Conservation (phyloP, 1,140 invertebrate species). For the Diuraphis noxia region DNA sequence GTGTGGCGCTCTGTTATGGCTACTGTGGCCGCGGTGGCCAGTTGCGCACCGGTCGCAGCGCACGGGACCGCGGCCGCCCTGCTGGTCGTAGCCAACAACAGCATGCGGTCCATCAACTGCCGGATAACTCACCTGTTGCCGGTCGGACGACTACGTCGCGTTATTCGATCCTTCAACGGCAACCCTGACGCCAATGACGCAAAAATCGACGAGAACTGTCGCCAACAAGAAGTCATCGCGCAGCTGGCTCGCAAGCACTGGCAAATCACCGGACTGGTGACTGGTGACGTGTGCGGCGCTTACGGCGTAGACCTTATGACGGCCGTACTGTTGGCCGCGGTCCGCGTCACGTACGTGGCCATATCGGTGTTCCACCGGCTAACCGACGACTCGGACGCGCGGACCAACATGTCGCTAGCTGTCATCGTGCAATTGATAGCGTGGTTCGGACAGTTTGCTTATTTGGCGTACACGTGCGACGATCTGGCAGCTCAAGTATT, state of each 20-base stretch:
- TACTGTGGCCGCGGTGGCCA: not conserved
- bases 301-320: not conserved
- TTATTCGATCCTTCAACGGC: not conserved
- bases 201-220: not conserved
- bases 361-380: not conserved
- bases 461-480: slow-evolving; percentile 29
- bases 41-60: not conserved
- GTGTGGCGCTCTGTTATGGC: not conserved
- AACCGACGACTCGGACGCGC: not conserved
- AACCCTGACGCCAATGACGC: not conserved
- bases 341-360: slow-evolving; percentile 10
- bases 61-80: not conserved
- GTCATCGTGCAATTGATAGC: not conserved
- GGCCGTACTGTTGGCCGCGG: slow-evolving; percentile 10
- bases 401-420: not conserved
- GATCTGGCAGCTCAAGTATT: not conserved
- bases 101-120: slow-evolving; percentile 24
- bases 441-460: slow-evolving; percentile 40
- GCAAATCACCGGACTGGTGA: not conserved
- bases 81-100: not conserved
- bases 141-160: not conserved
- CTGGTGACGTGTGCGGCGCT: not conserved
- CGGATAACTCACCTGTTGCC: not conserved
- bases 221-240: not conserved
- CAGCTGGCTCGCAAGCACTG: slow-evolving; percentile 11